These are phyloP conservation scores for Odocoileus virginianus DNA, from an alignment of 2,113 vertebrate genomes.

Conservation along the genomic window DNA sequence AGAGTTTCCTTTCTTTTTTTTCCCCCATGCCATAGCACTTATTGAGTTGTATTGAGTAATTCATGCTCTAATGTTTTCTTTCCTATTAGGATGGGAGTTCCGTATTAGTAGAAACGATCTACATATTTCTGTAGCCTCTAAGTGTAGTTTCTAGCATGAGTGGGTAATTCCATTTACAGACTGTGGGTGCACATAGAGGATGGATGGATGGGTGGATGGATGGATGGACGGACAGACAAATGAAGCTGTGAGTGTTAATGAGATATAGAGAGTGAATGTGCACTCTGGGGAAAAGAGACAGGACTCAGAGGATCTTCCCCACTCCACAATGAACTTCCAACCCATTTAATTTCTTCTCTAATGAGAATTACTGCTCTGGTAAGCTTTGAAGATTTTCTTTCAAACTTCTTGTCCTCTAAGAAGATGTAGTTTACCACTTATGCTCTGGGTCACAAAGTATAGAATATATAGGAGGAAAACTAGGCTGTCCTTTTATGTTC, in stretches of 20 bases:
- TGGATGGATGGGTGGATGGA: not conserved
- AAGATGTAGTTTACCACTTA: not conserved
- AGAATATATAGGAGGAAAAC: not conserved
- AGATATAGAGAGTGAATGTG: not conserved
- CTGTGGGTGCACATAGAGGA: not conserved
- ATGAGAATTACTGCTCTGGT: not conserved
- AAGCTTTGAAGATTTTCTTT: not conserved
- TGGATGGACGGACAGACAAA: not conserved
- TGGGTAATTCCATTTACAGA: not conserved
- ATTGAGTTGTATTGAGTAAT: not conserved
- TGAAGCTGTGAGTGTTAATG: not conserved
- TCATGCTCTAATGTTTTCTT: not conserved
- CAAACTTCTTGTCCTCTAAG: not conserved
- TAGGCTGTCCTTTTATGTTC: not conserved
- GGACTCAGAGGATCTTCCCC: accelerated
- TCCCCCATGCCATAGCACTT: not conserved
- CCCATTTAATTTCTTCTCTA: not conserved
- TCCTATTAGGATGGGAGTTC: not conserved
- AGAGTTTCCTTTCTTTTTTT: not conserved
- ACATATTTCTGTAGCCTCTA: not conserved
- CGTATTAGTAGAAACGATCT: not conserved
- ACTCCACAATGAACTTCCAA: not conserved
- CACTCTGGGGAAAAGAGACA: not conserved
- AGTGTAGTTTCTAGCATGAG: not conserved
- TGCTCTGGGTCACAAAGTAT: not conserved